A percentile compares a stretch with the other conserved stretches of the same genome.
Conservation (phyloP, 2,797 vertebrate genomes). For the Remorina albescens region DNA sequence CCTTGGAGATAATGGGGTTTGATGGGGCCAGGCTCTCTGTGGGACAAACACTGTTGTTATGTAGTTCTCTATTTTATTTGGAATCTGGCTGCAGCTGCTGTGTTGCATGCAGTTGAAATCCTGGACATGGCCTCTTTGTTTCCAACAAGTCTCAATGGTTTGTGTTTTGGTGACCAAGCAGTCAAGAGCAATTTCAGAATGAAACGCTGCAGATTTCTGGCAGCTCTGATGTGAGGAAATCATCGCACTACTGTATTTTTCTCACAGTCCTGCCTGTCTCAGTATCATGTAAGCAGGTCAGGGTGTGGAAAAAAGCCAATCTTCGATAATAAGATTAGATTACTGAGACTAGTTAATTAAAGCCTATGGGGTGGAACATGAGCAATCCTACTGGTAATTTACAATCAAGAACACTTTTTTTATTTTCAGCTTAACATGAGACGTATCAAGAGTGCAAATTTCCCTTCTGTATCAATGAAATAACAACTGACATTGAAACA, state of each 20-base stretch:
- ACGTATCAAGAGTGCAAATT: constrained; percentile 51
- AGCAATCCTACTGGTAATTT: constrained; percentile 74
- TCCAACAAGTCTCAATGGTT: constrained; percentile 43
- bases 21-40: constrained; percentile 73
- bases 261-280: constrained; percentile 28
- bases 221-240: constrained; percentile 35
- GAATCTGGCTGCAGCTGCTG: constrained; percentile 47
- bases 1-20: constrained; percentile 80
- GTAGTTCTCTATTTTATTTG: constrained; percentile 64
- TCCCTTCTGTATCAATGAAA: constrained; percentile 47
- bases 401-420: constrained; percentile 58
- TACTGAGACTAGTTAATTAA: constrained; percentile 82
- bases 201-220: constrained; percentile 14
- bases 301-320: constrained; percentile 49
- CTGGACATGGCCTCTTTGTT: constrained; percentile 62
- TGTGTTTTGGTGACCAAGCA: constrained; percentile 13
- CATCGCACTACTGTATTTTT: constrained; percentile 8
- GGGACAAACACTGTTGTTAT: constrained; percentile 72
- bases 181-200: constrained; percentile 26
- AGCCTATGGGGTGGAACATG: constrained; percentile 80
- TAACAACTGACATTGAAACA: constrained; percentile 56
- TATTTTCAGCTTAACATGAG: constrained; percentile 23
- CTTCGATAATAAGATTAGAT: constrained; percentile 77
- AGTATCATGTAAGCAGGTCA: constrained; percentile 61
- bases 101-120: constrained; percentile 51